phyloP scores from a whole-genome alignment of 2,888 invertebrate species.

The Ennomos quercinarius region DNA sequence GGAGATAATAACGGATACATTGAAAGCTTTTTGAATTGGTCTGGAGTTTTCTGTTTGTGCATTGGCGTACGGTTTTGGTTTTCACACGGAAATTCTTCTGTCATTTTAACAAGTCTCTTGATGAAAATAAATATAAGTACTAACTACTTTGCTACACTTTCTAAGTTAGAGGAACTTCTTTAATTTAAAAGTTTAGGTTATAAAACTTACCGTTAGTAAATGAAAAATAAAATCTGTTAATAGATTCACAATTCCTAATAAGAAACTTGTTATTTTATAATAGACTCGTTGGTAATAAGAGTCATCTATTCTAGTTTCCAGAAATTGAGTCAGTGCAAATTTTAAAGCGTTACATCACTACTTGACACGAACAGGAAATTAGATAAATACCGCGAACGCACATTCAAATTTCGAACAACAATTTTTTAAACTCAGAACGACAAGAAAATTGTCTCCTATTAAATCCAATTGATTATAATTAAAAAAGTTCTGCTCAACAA shows the following conservation, averaged over 20 bases:
- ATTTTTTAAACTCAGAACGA: conserved; percentile 43
- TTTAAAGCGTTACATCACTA: conserved; percentile 49
- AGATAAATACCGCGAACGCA: conserved; percentile 56
- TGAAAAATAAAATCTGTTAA: no score
- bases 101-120: no score
- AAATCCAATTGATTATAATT: conserved; percentile 57
- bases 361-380: conserved; percentile 70
- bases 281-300: conserved; percentile 8
- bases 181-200: no score
- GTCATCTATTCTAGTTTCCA: conserved; percentile 23
- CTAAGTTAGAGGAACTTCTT: no score
- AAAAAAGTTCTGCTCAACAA: conserved; percentile 63
- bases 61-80: not conserved
- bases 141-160: no score
- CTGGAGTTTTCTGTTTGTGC: conserved; percentile 10
- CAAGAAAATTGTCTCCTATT: conserved; percentile 48
- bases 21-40: conserved; percentile 21
- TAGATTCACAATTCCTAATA: conserved; percentile 1
- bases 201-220: no score
- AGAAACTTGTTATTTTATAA: conserved; percentile 1
- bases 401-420: conserved; percentile 37
- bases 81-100: no score
- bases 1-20: conserved; percentile 19
- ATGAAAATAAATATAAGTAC: no score
- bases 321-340: conserved; percentile 51